Conservation (phyloP, 2,113 vertebrate genomes). For the Rousettus leschenaultii region DNA sequence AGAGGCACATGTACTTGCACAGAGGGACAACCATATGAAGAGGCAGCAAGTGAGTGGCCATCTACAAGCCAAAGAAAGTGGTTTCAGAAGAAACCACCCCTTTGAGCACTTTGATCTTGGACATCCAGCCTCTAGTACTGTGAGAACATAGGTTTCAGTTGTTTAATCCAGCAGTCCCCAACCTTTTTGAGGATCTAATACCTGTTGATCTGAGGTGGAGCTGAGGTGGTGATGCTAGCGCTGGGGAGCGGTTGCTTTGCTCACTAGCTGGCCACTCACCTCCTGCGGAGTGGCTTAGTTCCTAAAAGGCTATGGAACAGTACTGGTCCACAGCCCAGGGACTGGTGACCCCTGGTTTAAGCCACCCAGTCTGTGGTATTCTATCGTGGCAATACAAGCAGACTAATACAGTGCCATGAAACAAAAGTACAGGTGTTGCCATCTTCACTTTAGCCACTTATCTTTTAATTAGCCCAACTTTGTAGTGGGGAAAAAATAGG, state of each 20-base stretch:
- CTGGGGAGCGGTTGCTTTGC: no score
- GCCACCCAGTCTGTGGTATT: neutral
- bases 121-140: neutral
- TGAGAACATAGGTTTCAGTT: neutral
- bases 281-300: no score
- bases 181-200: no score
- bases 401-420: neutral
- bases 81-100: neutral
- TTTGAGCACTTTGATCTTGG: neutral
- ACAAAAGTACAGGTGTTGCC: neutral
- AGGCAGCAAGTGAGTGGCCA: neutral
- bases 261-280: no score
- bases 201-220: no score
- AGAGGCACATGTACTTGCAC: accelerated
- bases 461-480: neutral
- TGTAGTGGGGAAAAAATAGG: neutral
- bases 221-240: no score
- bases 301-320: no score
- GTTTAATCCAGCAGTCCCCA: no score
- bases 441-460: neutral
- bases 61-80: neutral
- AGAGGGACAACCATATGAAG: neutral
- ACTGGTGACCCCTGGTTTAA: neutral
- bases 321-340: no score
- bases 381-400: neutral